Conservation (phyloP, 2,797 vertebrate genomes). For the Phyllotis vaccarum region DNA sequence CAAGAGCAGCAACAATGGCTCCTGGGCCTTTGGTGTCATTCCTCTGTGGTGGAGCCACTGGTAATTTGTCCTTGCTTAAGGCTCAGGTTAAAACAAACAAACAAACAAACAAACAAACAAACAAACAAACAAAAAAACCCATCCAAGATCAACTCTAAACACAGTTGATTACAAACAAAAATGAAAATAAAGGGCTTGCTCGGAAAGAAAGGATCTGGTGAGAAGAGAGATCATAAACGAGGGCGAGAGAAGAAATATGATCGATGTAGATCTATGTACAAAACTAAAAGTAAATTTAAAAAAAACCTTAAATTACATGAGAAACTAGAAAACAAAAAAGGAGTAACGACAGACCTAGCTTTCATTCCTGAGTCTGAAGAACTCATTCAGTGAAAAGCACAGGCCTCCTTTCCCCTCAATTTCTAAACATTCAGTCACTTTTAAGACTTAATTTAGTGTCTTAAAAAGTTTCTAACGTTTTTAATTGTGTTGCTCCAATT, state of each 20-base stretch:
- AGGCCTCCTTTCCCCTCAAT: not conserved
- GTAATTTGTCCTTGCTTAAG: not conserved
- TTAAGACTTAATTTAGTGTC: slow-evolving; percentile 2
- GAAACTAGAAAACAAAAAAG: not conserved
- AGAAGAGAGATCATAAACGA: not conserved
- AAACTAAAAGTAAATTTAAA: not conserved
- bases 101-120: too few relatives aligned
- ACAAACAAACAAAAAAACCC: too few relatives aligned
- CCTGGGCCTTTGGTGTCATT: not conserved
- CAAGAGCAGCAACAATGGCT: not conserved
- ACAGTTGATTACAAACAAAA: not conserved
- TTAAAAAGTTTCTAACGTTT: slow-evolving; percentile 27
- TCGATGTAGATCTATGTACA: not conserved
- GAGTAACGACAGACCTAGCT: not conserved
- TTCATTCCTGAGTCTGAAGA: slow-evolving; percentile 25
- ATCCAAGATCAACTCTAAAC: not conserved
- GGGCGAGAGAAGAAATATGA: not conserved
- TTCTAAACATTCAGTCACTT: slow-evolving; percentile 35
- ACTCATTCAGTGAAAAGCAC: slow-evolving; percentile 53
- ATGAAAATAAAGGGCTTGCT: not conserved
- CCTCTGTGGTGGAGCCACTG: not conserved
- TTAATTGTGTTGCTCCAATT: slow-evolving; percentile 22
- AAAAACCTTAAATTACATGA: not conserved
- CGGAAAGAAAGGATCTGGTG: not conserved
- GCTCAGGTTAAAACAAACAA: too few relatives aligned